Evolutionary conservation across 2,797 vertebrate genomes (phyloP), one percentile per base, ranked within the genome.

Genomic region (Enteromius unitaeniatus): DNA sequence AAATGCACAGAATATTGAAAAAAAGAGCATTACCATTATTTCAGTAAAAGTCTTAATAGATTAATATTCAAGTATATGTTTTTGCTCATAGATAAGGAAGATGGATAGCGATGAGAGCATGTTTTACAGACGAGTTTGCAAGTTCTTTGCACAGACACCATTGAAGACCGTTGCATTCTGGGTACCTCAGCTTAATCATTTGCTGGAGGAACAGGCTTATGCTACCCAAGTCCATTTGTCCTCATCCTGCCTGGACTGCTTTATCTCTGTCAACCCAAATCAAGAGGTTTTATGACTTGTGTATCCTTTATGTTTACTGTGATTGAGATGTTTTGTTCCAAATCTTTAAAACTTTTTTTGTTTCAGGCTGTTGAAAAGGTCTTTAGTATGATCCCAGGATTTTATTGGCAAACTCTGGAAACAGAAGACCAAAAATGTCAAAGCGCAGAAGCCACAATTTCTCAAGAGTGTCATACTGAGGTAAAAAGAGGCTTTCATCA

Each of bases 381-480:
- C 9, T 95, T 95, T 88, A 88, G 82, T 0, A 75, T 84, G 72
- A 93, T 88, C 84, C 85, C 87, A 83, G 93, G 93, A 69, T 95
- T 96, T 92, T 94, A 91, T 87, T 95, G 94, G 95, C 95, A 95
- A 90, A 94, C 93, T 6, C 55, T 91, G 77, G 92, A 95, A 90
- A 93, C 91, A 6, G 87, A 86, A 86, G 94, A 93, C 78, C 17
- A 87, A 85, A 87, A 88, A 82, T 95, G 93, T 88, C 90, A 91
- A 73, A 81, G 81, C 3, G 86, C 88, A 89, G 79, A 91, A 76
- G 86, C 87, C 0, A 76, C 86, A 75, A 65, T 86, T 78, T 88
- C 87, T 79, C 86, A 83, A 23, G 89, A 91, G 40, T 58, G 51
- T 42, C 92, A 94, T 85, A 94, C 86, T 0, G 91, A 95, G 93